A percentile compares a stretch with the other conserved stretches of the same genome.
phyloP scores from a whole-genome alignment of 1,140 invertebrate genomes.

The Eueides isabella region DNA sequence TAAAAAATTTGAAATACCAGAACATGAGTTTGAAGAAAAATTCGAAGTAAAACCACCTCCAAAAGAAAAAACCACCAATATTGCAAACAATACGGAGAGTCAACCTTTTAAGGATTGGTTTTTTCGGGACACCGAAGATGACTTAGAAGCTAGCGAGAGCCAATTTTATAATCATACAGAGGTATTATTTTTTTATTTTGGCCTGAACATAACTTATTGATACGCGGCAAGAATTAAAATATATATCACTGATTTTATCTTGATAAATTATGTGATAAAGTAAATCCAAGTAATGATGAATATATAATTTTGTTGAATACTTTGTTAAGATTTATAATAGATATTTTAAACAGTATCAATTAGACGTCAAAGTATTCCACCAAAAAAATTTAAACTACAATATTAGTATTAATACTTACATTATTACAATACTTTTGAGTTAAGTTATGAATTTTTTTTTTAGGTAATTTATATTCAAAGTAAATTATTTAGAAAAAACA shows the following conservation, averaged over 20 bases:
- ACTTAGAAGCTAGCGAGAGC: conserved; percentile 67
- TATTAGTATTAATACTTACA: no score
- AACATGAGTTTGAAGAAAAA: conserved; percentile 83
- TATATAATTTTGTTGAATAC: no score
- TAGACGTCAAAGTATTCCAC: no score
- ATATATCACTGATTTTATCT: no score
- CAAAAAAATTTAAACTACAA: no score
- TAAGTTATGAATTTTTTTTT: background rate
- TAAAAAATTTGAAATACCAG: conserved; percentile 71
- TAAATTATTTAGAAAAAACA: background rate
- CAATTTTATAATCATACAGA: conserved; percentile 58
- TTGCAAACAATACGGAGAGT: conserved; percentile 31
- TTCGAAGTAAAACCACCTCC: conserved; percentile 80
- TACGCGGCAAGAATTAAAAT: no score
- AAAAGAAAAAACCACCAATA: conserved; percentile 49
- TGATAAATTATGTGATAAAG: background rate
- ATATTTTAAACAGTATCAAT: no score
- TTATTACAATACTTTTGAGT: no score
- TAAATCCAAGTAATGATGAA: no score
- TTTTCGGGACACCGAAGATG: conserved; percentile 65
- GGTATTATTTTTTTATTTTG: conserved; percentile 46
- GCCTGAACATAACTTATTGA: no score
- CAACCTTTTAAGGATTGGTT: conserved; percentile 67
- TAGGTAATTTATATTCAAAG: background rate
- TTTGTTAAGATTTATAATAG: no score